These are phyloP conservation scores for Parotocinclus haroldoi DNA, from an alignment of 2,797 vertebrate species.

Conservation along the genomic window DNA sequence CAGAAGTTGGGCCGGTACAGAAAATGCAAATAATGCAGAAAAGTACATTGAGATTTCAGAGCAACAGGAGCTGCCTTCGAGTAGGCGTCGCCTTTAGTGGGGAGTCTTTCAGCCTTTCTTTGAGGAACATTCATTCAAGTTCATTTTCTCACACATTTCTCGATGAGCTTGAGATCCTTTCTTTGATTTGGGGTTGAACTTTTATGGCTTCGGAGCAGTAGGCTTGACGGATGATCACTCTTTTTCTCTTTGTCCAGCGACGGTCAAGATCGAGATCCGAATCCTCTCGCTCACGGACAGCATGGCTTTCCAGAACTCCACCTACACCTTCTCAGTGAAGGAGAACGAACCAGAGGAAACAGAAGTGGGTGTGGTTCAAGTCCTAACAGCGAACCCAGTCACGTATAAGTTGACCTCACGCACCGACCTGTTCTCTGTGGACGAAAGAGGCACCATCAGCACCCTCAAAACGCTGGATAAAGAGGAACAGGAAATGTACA, in stretches of 20 bases:
- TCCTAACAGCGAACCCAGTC: slow-evolving; percentile 57
- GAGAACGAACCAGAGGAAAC: slow-evolving; percentile 57
- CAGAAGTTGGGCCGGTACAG: too few species aligned
- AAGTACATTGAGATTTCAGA: too few species aligned
- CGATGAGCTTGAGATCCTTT: too few species aligned
- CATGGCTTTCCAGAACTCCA: slow-evolving; percentile 61
- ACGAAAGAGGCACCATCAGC: slow-evolving; percentile 56
- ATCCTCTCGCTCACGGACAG: slow-evolving; percentile 45
- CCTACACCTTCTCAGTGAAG: slow-evolving; percentile 67
- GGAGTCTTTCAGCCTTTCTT: too few species aligned
- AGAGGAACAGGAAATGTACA: slow-evolving; percentile 66
- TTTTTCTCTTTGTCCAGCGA: slow-evolving; percentile 54
- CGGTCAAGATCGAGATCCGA: slow-evolving; percentile 62
- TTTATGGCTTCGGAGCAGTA: too few species aligned
- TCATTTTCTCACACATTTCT: too few species aligned
- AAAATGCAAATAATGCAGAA: too few species aligned
- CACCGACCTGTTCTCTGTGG: slow-evolving; percentile 62
- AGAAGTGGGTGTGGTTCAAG: slow-evolving; percentile 62
- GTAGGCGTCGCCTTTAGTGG: too few species aligned
- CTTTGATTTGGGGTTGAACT: too few species aligned
- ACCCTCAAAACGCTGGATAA: slow-evolving; percentile 58
- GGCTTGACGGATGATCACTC: too few species aligned
- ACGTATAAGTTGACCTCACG: slow-evolving; percentile 64
- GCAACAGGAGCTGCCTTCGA: too few species aligned
- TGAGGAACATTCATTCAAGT: too few species aligned